phyloP scores from a whole-genome alignment of 2,888 invertebrate species.

The Caenorhabditis auriculariae region DNA sequence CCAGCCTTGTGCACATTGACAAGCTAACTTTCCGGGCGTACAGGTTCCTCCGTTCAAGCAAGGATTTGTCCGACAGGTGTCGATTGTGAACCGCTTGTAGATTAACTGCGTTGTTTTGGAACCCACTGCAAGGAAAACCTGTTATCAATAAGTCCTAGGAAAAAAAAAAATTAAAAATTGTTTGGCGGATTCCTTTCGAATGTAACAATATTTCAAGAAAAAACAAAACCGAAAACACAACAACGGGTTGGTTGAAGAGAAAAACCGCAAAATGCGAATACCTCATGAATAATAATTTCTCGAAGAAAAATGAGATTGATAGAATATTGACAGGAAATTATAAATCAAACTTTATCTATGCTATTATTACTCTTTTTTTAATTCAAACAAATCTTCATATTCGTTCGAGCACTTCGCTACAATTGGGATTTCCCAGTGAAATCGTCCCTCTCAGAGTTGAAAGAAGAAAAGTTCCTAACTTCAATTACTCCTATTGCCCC shows the following conservation, averaged over 20 bases:
- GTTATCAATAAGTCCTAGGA: not conserved
- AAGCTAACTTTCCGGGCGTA: conserved; percentile 55
- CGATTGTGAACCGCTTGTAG: conserved; percentile 34
- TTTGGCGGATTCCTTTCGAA: not conserved
- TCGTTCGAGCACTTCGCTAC: no score
- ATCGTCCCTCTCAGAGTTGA: no score
- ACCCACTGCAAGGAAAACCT: conserved; percentile 15
- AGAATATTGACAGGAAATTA: no score
- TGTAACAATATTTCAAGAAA: not conserved
- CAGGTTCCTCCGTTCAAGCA: conserved; percentile 60
- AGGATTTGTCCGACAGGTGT: conserved; percentile 49
- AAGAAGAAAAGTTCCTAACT: no score
- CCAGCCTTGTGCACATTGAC: conserved; percentile 59
- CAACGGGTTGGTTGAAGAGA: conserved; percentile 3
- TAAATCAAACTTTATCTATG: no score
- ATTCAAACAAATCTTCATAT: no score
- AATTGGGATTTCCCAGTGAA: no score
- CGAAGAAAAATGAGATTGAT: no score
- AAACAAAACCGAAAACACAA: not conserved
- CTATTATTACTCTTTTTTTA: no score
- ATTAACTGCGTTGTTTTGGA: conserved; percentile 36
- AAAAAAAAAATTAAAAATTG: not conserved
- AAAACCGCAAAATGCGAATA: conserved; percentile 6
- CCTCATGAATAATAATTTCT: no score
- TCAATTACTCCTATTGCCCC: no score